These are phyloP conservation scores for Bolinopsis microptera DNA, from an alignment of 37 sponge, comb jelly and placozoan genomes.

Conservation along the genomic window DNA sequence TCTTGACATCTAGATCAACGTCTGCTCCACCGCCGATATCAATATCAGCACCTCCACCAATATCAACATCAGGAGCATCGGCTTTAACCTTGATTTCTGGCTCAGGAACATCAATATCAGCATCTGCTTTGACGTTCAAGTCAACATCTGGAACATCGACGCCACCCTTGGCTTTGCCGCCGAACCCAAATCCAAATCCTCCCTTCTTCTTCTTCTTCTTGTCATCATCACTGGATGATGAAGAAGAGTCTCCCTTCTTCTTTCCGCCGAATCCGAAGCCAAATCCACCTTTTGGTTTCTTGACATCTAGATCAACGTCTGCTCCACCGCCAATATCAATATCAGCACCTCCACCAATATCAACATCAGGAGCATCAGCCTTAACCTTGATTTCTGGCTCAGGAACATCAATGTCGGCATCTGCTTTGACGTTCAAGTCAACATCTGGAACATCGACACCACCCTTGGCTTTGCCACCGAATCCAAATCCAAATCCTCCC, in stretches of 20 bases:
- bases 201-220: conserved; percentile 49
- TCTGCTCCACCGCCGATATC: background rate
- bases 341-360: background rate
- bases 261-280: background rate
- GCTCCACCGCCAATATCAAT: background rate
- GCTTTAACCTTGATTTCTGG: background rate
- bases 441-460: conserved; percentile 58
- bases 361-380: conserved; percentile 10
- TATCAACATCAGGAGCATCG: background rate
- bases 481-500: conserved; percentile 17
- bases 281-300: background rate
- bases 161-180: background rate
- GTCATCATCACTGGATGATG: background rate
- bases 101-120: background rate
- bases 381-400: conserved; percentile 14
- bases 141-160: conserved; percentile 12
- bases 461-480: background rate
- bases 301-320: background rate
- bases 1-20: background rate
- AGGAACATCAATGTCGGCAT: background rate
- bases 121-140: background rate
- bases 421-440: background rate
- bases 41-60: background rate
- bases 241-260: background rate
- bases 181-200: conserved; percentile 2